Evolutionary conservation across 2,113 vertebrate species (phyloP), one percentile per base, ranked within the genome.

Genomic region (Spheniscus mendiculus): DNA sequence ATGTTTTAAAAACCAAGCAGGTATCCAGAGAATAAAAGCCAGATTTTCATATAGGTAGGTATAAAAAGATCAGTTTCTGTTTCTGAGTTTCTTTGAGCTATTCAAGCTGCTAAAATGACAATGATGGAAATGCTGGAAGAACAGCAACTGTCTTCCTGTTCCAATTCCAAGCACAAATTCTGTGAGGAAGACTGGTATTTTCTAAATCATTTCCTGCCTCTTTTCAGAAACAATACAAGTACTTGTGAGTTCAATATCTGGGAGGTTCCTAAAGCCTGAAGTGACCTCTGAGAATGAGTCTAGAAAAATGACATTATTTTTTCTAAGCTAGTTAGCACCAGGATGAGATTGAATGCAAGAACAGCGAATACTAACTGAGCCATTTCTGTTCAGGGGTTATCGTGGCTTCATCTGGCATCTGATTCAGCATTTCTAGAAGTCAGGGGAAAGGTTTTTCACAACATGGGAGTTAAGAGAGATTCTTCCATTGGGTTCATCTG

Each of bases 161-260:
- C 42, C n/a, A 90, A 70, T 83, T 86, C 45, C 36, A 93, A 52
- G 32, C 71, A 70, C 20, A 94, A 86, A 89, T 95, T 86, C 59
- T 73, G 23, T 87, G 50, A 94, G 59, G 89, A 81, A 90, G 71
- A 85, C 25, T 30, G 38, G 45, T 73, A 86, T 84, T 96, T 92
- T 95, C 56, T 84, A 93, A 76, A 95, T 74, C 0, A 78, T 86
- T 90, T 93, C 76, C 83, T 93, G 32, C 20, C 22, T 32, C 55
- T 87, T 86, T 94, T 79, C 72, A 92, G 72, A 92, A 94, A 84
- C 89, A 92, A 81, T 91, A 29, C 34, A 83, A 74, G 12, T 78
- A 81, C 38, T 81, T 89, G 22, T 36, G 72, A 74, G 50, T 73
- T 92, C 59, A 81, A 10, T 58, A 94, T 66, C 45, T 74, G n/a